Conservation (phyloP, 2,888 invertebrate genomes). For the Criorhina ranunculi region DNA sequence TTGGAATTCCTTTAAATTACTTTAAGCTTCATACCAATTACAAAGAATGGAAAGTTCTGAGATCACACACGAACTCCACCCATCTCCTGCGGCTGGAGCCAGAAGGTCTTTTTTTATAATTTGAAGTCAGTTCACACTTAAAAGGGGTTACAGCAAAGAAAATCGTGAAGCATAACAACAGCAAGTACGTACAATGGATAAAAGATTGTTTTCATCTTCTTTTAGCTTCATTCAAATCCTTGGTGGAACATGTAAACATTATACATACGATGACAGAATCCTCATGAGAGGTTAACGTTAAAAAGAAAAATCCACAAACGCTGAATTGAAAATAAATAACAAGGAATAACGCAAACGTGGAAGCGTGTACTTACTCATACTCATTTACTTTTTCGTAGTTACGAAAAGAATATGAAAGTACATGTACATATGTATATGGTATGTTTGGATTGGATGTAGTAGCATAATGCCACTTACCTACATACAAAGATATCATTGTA, state of each 20-base stretch:
- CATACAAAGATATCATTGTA: too few relatives aligned
- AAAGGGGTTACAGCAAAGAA: conserved; percentile 14
- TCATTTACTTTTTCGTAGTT: too few relatives aligned
- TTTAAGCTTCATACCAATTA: too few relatives aligned
- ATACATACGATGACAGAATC: conserved; percentile 57
- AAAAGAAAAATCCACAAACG: conserved; percentile 32
- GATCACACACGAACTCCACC: too few relatives aligned
- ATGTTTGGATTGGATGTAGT: too few relatives aligned
- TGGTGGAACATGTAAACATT: conserved; percentile 29
- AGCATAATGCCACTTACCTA: too few relatives aligned
- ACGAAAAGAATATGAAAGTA: too few relatives aligned
- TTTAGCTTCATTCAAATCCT: conserved; percentile 26
- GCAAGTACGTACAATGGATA: conserved; percentile 45
- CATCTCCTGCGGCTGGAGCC: too few relatives aligned
- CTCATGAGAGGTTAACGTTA: conserved; percentile 48
- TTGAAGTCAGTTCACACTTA: conserved; percentile 30
- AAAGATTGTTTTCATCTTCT: conserved; percentile 40
- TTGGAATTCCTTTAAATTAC: too few relatives aligned
- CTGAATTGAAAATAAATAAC: conserved; percentile 31
- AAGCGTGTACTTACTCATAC: too few relatives aligned
- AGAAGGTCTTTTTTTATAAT: conserved; percentile 29
- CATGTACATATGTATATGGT: too few relatives aligned
- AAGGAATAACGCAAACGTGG: background rate
- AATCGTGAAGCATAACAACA: conserved; percentile 40
- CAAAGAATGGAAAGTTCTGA: too few relatives aligned